Conservation (phyloP, 1,140 invertebrate genomes). For the Pseudobourletiella spinata region DNA sequence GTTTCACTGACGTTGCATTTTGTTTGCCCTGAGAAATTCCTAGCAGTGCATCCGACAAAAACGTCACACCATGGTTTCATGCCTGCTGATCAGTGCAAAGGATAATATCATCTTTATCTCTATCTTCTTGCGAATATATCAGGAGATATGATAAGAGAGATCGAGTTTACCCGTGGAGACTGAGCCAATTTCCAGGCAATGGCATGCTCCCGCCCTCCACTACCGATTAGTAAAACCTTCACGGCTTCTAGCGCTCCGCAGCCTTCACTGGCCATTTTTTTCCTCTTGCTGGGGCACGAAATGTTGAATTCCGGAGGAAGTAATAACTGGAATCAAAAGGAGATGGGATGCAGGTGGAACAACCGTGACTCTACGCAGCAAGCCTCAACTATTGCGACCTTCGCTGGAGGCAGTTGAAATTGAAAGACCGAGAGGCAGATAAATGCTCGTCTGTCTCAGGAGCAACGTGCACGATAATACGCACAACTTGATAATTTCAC, state of each 20-base stretch:
- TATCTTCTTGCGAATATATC: too few species aligned
- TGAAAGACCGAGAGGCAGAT: neutral
- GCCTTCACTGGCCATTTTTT: conserved; percentile 1
- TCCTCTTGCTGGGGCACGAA: neutral
- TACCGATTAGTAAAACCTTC: conserved; percentile 75
- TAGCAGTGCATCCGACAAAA: too few species aligned
- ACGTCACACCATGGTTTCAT: too few species aligned
- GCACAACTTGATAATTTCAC: too few species aligned
- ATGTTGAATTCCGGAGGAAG: neutral
- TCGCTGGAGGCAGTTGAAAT: neutral
- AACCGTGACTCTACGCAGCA: neutral
- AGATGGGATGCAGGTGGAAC: neutral
- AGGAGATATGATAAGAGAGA: too few species aligned
- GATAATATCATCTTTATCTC: too few species aligned
- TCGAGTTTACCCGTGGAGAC: conserved; percentile 55
- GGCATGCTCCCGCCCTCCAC: conserved; percentile 92
- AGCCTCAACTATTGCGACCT: neutral
- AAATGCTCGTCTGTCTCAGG: neutral
- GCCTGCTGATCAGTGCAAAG: too few species aligned
- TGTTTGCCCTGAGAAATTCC: too few species aligned
- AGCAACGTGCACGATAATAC: too few species aligned
- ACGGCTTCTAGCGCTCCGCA: neutral
- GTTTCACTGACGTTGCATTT: too few species aligned
- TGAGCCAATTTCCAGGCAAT: conserved; percentile 74
- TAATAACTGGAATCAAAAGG: neutral